phyloP scores from a whole-genome alignment of 2,113 vertebrate genomes.

The Theristicus caerulescens region DNA sequence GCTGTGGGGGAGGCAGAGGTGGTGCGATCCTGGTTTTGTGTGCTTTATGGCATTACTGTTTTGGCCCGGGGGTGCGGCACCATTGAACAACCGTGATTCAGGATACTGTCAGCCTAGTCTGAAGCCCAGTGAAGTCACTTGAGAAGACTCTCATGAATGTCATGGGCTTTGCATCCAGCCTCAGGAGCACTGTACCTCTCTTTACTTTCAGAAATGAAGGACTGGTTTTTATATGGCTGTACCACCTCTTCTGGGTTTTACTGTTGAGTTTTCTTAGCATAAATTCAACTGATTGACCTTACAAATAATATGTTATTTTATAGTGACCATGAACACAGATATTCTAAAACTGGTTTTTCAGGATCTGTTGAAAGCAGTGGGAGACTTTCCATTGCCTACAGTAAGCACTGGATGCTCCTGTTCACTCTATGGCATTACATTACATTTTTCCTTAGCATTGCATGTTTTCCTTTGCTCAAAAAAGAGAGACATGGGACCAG shows the following conservation, averaged over 20 bases:
- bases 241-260: background rate
- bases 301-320: background rate
- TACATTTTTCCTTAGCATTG: background rate
- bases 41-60: background rate
- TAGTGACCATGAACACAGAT: background rate
- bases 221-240: background rate
- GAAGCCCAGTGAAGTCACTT: background rate
- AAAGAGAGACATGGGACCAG: background rate
- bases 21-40: background rate
- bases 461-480: background rate
- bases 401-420: background rate
- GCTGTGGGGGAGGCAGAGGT: background rate
- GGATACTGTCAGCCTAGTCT: background rate
- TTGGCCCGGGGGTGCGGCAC: background rate
- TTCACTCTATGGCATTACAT: background rate
- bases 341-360: background rate
- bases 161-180: background rate
- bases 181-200: background rate
- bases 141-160: background rate
- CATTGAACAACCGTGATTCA: background rate
- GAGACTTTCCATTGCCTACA: background rate
- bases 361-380: background rate
- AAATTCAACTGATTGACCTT: background rate
- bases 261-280: background rate
- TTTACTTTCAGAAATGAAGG: background rate